Evolutionary conservation across 2,888 invertebrate genomes (phyloP).

Genomic region (Rhyacophila evoluta): DNA sequence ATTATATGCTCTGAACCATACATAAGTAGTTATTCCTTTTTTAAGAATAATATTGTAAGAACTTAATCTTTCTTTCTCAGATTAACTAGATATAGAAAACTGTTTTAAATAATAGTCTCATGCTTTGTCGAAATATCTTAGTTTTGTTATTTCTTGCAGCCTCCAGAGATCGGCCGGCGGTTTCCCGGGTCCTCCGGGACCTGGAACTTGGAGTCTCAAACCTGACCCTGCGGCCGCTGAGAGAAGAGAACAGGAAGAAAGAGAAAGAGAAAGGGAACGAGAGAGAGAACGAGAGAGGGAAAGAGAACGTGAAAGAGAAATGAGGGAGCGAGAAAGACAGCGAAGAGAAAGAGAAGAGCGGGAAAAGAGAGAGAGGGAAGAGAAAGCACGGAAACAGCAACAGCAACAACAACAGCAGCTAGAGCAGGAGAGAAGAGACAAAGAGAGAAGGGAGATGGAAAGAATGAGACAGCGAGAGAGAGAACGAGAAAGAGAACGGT

Average conservation of each 20-base stretch:
- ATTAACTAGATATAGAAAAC: no score
- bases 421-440: constrained; percentile 71
- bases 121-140: no score
- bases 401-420: constrained; percentile 65
- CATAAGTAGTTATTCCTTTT: no score
- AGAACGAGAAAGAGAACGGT: constrained; percentile 76
- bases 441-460: constrained; percentile 72
- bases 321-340: constrained; percentile 69
- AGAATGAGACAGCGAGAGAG: constrained; percentile 71
- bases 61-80: no score
- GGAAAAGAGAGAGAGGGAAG: constrained; percentile 71
- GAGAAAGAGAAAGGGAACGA: constrained; percentile 70
- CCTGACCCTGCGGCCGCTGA: constrained; percentile 74
- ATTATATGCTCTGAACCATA: no score
- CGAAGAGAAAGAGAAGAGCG: constrained; percentile 72
- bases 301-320: constrained; percentile 67
- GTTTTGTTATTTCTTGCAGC: constrained; percentile 53
- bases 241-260: constrained; percentile 72
- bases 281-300: constrained; percentile 72
- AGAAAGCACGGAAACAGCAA: constrained; percentile 64
- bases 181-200: constrained; percentile 69
- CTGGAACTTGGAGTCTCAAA: constrained; percentile 75
- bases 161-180: constrained; percentile 72
- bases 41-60: no score
- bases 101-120: no score